Conservation (phyloP, 2,797 vertebrate species). For the Prionace glauca region DNA sequence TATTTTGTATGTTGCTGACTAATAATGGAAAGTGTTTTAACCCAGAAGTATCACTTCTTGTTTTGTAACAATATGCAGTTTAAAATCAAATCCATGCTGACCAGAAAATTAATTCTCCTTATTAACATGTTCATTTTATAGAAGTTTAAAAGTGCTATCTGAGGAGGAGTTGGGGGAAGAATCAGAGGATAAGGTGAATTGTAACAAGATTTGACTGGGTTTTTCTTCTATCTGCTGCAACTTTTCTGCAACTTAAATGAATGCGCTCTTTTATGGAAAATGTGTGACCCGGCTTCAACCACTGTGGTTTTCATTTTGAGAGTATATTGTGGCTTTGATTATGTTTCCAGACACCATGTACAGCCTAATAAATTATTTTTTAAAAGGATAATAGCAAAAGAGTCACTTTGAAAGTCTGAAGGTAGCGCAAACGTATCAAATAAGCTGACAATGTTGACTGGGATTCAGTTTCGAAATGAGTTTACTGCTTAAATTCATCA, state of each 20-base stretch:
- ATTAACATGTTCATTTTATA: background rate
- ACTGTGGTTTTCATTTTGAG: background rate
- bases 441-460: background rate
- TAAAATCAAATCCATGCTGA: background rate
- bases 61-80: background rate
- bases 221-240: background rate
- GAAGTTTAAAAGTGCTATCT: background rate
- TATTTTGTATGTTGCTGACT: background rate
- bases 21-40: background rate
- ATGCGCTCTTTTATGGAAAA: background rate
- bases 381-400: background rate
- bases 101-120: background rate
- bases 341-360: slow-evolving; percentile 1
- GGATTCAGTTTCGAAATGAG: slow-evolving; percentile 14
- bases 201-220: background rate
- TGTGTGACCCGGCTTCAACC: background rate
- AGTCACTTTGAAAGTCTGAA: slow-evolving; percentile 29
- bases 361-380: background rate
- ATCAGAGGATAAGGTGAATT: background rate
- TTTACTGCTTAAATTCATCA: background rate
- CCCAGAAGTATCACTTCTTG: background rate
- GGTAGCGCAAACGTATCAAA: background rate
- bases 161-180: background rate
- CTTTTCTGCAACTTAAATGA: background rate
- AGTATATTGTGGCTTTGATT: background rate